phyloP scores from a whole-genome alignment of 2,888 invertebrate genomes.

The Anthrax anthrax region DNA sequence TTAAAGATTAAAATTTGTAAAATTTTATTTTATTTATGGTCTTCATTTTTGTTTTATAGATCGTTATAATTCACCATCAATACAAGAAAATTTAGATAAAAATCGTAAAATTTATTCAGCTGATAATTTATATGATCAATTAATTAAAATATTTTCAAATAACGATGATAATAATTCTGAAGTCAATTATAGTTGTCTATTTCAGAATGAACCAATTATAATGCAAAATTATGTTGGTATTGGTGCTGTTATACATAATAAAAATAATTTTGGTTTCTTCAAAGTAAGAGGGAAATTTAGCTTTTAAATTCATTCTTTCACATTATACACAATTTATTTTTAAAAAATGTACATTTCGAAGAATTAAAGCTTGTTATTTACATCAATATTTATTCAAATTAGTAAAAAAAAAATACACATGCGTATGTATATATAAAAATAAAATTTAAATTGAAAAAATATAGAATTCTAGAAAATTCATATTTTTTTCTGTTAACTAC shows the following conservation, averaged over 20 bases:
- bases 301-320: constrained; percentile 46
- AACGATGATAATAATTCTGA: constrained; percentile 8
- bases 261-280: constrained; percentile 71
- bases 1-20: neutral
- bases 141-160: constrained; percentile 18
- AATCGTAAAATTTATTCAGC: constrained; percentile 16
- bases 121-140: constrained; percentile 20
- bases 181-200: constrained; percentile 13
- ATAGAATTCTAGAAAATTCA: too few species aligned
- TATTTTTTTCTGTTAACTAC: too few species aligned
- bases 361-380: too few species aligned
- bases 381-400: too few species aligned
- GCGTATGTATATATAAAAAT: too few species aligned
- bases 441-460: too few species aligned
- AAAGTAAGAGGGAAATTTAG: constrained; percentile 76
- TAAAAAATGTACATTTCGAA: too few species aligned
- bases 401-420: too few species aligned
- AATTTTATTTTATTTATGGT: neutral
- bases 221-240: constrained; percentile 70
- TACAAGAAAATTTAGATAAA: constrained; percentile 13
- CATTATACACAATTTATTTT: too few species aligned
- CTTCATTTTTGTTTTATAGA: constrained; percentile 4
- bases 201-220: constrained; percentile 50
- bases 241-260: constrained; percentile 66
- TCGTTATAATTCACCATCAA: constrained; percentile 10